Conservation (phyloP, 2,113 vertebrate genomes). For the Takifugu bimaculatus region DNA sequence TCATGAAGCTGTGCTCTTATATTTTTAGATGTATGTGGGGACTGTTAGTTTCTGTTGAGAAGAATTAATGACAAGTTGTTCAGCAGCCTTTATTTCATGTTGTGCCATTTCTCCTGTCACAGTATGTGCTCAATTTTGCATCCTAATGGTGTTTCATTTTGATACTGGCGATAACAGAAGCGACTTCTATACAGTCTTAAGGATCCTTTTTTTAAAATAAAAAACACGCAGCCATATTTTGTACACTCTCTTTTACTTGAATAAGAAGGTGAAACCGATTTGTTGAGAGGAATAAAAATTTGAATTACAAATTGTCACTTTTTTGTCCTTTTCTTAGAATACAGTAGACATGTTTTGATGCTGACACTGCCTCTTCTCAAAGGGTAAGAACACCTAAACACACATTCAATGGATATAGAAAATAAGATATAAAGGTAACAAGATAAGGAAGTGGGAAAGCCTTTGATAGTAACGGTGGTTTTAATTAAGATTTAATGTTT, state of each 20-base stretch:
- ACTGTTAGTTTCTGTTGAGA: background rate
- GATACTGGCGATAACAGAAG: slow-evolving; percentile 15
- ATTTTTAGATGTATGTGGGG: too few species aligned
- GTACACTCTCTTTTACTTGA: slow-evolving; percentile 21
- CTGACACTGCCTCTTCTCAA: background rate
- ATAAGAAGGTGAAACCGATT: slow-evolving; percentile 33
- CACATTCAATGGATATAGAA: too few species aligned
- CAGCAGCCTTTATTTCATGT: slow-evolving; percentile 19
- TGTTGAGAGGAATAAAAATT: slow-evolving; percentile 58
- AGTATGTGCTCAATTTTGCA: background rate
- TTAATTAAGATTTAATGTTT: too few species aligned
- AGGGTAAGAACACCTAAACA: background rate
- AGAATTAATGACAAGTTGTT: background rate
- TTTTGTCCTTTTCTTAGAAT: slow-evolving; percentile 6
- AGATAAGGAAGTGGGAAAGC: too few species aligned
- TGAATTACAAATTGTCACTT: slow-evolving; percentile 23
- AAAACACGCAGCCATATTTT: slow-evolving; percentile 32
- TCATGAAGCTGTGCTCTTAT: too few species aligned
- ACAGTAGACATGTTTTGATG: background rate
- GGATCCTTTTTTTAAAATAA: slow-evolving; percentile 5
- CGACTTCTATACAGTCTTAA: slow-evolving; percentile 1
- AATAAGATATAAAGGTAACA: too few species aligned
- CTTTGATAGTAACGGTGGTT: too few species aligned
- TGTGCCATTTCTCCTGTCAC: slow-evolving; percentile 40
- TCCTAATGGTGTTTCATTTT: slow-evolving; percentile 34